Conservation (phyloP, 2,888 invertebrate genomes). For the Drosophila nigricruria region DNA sequence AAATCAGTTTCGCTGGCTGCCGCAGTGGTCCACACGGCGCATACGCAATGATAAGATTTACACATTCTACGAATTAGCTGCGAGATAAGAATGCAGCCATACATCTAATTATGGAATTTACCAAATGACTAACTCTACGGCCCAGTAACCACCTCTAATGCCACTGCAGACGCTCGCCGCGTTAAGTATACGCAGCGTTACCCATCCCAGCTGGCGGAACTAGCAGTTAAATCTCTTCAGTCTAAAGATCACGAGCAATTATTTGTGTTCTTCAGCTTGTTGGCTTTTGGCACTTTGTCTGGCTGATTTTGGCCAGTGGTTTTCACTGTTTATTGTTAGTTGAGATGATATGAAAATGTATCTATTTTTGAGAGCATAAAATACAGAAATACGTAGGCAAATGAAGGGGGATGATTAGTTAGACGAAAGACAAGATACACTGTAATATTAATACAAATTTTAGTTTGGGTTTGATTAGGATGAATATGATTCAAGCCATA, state of each 20-base stretch:
- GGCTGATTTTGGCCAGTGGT: conserved; percentile 3
- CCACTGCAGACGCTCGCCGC: conserved; percentile 5
- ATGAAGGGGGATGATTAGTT: too few species aligned
- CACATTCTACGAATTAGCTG: conserved; percentile 34
- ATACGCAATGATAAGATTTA: conserved; percentile 43
- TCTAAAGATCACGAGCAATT: conserved; percentile 46
- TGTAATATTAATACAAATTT: neutral
- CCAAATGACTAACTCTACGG: conserved; percentile 58
- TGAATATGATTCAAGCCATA: too few species aligned
- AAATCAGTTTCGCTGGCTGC: conserved; percentile 49
- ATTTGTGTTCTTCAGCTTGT: conserved; percentile 10
- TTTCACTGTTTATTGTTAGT: conserved; percentile 25
- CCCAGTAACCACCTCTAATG: neutral
- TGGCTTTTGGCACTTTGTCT: conserved; percentile 27
- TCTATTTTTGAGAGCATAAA: neutral
- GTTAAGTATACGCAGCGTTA: conserved; percentile 7
- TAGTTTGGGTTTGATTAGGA: neutral
- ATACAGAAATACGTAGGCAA: conserved; percentile 17
- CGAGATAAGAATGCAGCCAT: conserved; percentile 63
- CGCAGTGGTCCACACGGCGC: conserved; percentile 30
- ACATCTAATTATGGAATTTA: conserved; percentile 41
- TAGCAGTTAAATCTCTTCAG: conserved; percentile 4
- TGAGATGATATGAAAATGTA: neutral
- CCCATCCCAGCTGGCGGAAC: conserved; percentile 2
- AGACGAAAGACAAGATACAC: conserved; percentile 23